Conservation (phyloP, 2,888 invertebrate genomes). For the Caenorhabditis sp. region DNA sequence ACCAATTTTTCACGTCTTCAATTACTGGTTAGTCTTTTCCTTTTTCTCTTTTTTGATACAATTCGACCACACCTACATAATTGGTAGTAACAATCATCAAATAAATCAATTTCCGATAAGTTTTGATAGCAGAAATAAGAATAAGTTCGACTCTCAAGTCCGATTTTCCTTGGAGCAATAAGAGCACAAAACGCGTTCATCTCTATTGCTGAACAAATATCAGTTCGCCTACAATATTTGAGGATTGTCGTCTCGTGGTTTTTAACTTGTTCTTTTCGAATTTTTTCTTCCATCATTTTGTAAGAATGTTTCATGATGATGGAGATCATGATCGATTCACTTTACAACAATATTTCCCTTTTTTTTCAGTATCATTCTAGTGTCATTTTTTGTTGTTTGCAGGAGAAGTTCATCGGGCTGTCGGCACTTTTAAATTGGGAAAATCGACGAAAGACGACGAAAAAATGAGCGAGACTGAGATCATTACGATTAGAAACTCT, state of each 20-base stretch:
- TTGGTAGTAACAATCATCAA: constrained; percentile 3
- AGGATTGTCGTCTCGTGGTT: not conserved
- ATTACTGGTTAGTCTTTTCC: constrained; percentile 17
- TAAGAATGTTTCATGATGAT: not conserved
- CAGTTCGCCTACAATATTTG: constrained; percentile 1
- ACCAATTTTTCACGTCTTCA: constrained; percentile 23
- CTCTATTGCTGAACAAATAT: constrained; percentile 40
- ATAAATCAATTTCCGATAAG: constrained; percentile 16
- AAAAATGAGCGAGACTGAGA: constrained; percentile 38
- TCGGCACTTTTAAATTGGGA: constrained; percentile 29
- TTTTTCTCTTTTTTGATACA: constrained; percentile 3
- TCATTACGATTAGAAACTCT: constrained; percentile 47
- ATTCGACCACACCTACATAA: not conserved
- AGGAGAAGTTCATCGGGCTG: constrained; percentile 41
- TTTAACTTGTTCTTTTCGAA: not conserved
- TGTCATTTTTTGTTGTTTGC: constrained; percentile 3
- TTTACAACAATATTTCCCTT: not conserved
- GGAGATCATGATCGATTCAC: not conserved
- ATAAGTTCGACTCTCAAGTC: no score
- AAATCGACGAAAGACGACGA: constrained; percentile 10
- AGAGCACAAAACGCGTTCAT: constrained; percentile 17
- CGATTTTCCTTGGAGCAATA: constrained; percentile 12
- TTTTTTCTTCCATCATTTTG: not conserved
- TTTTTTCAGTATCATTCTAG: not conserved
- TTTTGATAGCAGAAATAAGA: no score